Conservation (phyloP, 2,888 invertebrate species). For the Brachynemurus nebulosus region DNA sequence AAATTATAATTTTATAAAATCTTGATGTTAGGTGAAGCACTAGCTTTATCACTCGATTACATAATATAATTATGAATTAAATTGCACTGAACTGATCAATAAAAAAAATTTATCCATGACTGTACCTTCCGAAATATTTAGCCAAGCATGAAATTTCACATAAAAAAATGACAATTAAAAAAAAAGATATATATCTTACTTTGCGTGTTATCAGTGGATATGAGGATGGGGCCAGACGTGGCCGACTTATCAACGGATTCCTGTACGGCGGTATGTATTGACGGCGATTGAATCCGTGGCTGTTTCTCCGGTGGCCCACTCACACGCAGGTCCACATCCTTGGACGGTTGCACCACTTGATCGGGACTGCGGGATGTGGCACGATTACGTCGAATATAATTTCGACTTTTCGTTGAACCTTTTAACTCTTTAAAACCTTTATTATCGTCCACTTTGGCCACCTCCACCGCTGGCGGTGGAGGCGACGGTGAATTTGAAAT, state of each 20-base stretch:
- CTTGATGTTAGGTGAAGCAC: too few relatives aligned
- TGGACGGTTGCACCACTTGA: slow-evolving; percentile 19
- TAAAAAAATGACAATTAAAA: background rate
- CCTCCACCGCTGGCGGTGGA: slow-evolving; percentile 21
- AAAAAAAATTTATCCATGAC: too few relatives aligned
- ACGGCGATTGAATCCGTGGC: slow-evolving; percentile 22
- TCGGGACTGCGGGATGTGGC: slow-evolving; percentile 45
- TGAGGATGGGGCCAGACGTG: background rate
- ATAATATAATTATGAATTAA: too few relatives aligned
- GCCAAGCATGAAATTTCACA: too few relatives aligned
- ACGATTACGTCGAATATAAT: slow-evolving; percentile 51
- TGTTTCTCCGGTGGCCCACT: slow-evolving; percentile 29
- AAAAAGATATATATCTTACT: background rate
- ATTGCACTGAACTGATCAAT: too few relatives aligned
- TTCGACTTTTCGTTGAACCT: slow-evolving; percentile 42
- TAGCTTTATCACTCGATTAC: too few relatives aligned
- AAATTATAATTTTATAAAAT: too few relatives aligned
- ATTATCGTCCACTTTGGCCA: slow-evolving; percentile 16
- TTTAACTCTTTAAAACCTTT: slow-evolving; percentile 40
- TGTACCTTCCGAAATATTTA: too few relatives aligned
- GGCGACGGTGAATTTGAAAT: slow-evolving; percentile 9
- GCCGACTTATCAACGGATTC: too few relatives aligned
- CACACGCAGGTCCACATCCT: slow-evolving; percentile 31
- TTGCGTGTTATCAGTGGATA: background rate
- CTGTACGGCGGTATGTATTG: slow-evolving; percentile 16